Percentiles rank a stretch among this genome's conserved stretches.
phyloP scores from a whole-genome alignment of 2,888 invertebrate species.

The Erpobdella octoculata region DNA sequence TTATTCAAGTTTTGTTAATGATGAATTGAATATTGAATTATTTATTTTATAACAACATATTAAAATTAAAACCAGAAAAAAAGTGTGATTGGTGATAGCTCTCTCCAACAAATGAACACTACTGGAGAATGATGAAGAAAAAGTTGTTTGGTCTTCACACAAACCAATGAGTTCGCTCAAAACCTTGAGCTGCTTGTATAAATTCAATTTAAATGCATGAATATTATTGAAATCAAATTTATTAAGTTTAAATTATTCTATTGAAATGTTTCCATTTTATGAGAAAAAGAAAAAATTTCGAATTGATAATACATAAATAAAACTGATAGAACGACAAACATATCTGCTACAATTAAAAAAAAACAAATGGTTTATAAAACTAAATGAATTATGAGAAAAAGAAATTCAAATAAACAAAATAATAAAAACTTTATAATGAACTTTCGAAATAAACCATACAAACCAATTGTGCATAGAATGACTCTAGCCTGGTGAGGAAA shows the following conservation, averaged over 20 bases:
- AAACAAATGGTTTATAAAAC: not conserved
- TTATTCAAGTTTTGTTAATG: no score
- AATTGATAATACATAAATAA: not conserved
- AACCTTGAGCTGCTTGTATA: conserved; percentile 43
- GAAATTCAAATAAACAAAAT: not conserved
- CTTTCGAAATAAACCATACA: not conserved
- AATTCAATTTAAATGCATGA: not conserved
- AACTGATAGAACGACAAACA: no score
- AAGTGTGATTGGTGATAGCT: no score
- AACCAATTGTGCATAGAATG: conserved; percentile 45
- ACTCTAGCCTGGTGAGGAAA: conserved; percentile 41
- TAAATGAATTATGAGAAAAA: not conserved
- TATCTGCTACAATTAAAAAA: no score
- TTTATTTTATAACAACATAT: no score
- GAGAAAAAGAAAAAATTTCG: not conserved
- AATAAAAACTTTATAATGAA: no score
- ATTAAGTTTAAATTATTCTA: no score
- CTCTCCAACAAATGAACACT: no score
- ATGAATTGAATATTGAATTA: no score
- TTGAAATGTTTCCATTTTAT: no score
- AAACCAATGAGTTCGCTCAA: conserved; percentile 44
- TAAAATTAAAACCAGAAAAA: no score
- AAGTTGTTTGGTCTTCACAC: conserved; percentile 34
- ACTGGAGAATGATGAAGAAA: no score
- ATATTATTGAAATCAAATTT: not conserved